Percentiles rank a stretch among this genome's conserved stretches.
Conservation (phyloP, 2,113 vertebrate genomes). For the Rhegmatorhina hoffmannsi region DNA sequence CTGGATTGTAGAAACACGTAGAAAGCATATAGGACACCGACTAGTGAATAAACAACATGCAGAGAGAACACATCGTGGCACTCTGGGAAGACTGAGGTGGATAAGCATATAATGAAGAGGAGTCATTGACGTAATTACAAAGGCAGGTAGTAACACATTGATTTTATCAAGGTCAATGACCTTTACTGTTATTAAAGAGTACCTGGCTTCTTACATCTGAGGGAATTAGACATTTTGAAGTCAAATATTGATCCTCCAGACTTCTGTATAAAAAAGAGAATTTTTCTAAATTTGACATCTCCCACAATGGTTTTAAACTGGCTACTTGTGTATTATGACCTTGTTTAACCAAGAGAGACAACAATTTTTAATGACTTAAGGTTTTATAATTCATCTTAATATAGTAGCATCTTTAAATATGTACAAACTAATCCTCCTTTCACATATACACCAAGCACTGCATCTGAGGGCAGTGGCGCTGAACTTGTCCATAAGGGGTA, state of each 20-base stretch:
- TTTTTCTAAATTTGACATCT: background rate
- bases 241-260: background rate
- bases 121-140: conserved; percentile 49
- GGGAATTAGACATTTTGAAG: conserved; percentile 1
- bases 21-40: background rate
- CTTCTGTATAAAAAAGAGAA: background rate
- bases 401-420: background rate
- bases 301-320: background rate
- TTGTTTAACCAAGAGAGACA: background rate
- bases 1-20: conserved; percentile 4
- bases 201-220: conserved; percentile 15
- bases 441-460: background rate
- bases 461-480: background rate
- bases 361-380: background rate
- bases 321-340: background rate
- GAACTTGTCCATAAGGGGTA: background rate
- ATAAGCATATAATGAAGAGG: background rate
- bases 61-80: background rate
- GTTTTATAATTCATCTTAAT: background rate
- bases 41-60: conserved; percentile 32
- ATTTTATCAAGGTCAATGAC: conserved; percentile 18
- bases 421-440: background rate
- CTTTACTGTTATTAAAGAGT: background rate
- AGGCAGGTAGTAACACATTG: background rate
- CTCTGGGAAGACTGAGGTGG: background rate